Conservation (phyloP, 1,140 invertebrate genomes). For the Kradibia gibbosae region DNA sequence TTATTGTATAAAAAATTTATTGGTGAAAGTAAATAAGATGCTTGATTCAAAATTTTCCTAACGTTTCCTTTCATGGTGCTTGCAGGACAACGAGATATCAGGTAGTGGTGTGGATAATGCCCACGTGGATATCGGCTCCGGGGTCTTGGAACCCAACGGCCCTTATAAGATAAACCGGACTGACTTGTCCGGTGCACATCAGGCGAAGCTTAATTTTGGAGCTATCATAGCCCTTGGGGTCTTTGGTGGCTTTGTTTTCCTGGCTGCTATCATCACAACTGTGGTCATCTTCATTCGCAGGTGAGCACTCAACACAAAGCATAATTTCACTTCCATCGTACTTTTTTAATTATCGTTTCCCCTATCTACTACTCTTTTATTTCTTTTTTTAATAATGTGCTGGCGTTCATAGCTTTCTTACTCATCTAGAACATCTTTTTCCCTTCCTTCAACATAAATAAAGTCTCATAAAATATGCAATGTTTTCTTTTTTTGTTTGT, state of each 20-base stretch:
- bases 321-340: not conserved
- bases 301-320: too few relatives aligned
- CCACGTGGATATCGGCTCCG: conserved; percentile 72
- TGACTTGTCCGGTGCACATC: conserved; percentile 76
- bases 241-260: conserved; percentile 91
- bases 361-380: too few relatives aligned
- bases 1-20: too few relatives aligned
- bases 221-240: conserved; percentile 91
- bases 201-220: conserved; percentile 85
- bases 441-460: not conserved
- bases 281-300: conserved; percentile 91
- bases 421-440: not conserved
- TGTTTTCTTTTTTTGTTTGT: not conserved
- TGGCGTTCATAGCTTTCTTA: conserved; percentile 14
- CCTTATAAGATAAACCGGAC: conserved; percentile 80
- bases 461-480: too few relatives aligned
- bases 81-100: conserved; percentile 74
- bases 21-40: too few relatives aligned
- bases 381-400: conserved; percentile 17
- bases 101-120: conserved; percentile 74
- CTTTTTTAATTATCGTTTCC: not conserved
- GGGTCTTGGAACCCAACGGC: conserved; percentile 78
- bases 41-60: too few relatives aligned
- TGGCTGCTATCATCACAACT: conserved; percentile 90
- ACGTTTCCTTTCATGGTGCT: too few relatives aligned